phyloP scores from a whole-genome alignment of 1,140 invertebrate genomes.

The Leptopilina clavipes region DNA sequence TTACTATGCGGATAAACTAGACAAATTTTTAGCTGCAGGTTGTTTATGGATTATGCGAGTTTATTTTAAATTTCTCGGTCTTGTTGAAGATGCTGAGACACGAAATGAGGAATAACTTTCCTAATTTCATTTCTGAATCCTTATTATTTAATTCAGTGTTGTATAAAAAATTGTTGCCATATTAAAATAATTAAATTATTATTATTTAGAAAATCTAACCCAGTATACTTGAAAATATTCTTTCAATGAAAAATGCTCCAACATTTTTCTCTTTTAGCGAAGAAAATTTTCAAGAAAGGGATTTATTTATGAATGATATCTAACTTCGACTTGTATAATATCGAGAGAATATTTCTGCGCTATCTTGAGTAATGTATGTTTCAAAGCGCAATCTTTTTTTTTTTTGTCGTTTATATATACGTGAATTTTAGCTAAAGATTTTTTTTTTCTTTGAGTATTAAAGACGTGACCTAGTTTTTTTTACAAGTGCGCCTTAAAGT shows the following conservation, averaged over 20 bases:
- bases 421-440: conserved; percentile 30
- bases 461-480: conserved; percentile 18
- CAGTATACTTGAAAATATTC: background rate
- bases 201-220: background rate
- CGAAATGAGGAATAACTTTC: background rate
- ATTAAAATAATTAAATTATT: too few relatives aligned
- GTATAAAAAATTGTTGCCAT: background rate
- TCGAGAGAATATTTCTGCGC: conserved; percentile 14
- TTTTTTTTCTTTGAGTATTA: conserved; percentile 36
- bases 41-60: conserved; percentile 44
- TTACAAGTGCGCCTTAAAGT: conserved; percentile 1
- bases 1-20: conserved; percentile 42
- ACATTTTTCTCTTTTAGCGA: background rate
- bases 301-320: conserved; percentile 1
- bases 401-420: background rate
- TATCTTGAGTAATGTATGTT: conserved; percentile 13
- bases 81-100: background rate
- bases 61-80: conserved; percentile 36
- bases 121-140: background rate
- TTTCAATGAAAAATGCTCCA: background rate
- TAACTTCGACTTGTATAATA: background rate
- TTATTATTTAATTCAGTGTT: too few relatives aligned
- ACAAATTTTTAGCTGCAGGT: conserved; percentile 40
- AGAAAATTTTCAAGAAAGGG: conserved; percentile 7
- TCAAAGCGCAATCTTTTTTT: background rate